Percentiles rank a stretch among this genome's conserved stretches.
Evolutionary conservation across 2,797 vertebrate species (phyloP).

Genomic region (Galagoides demidoff): DNA sequence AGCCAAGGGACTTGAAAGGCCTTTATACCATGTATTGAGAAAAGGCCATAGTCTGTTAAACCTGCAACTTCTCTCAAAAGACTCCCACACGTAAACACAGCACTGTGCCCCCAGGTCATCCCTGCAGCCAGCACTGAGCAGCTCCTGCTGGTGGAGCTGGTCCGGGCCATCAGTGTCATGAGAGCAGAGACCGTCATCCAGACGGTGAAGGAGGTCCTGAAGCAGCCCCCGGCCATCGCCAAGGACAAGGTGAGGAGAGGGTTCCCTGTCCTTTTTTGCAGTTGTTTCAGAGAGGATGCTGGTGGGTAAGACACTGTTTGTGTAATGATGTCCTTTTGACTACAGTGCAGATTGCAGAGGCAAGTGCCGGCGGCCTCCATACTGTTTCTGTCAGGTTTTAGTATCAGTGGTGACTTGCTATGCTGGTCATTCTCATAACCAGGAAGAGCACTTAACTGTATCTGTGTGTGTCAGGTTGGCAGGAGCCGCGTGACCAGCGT

Average conservation of each 20-base stretch:
- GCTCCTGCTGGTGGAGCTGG: slow-evolving; percentile 96
- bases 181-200: slow-evolving; percentile 98
- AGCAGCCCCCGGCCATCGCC: slow-evolving; percentile 97
- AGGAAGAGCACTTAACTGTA: not conserved
- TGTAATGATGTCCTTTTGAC: not conserved
- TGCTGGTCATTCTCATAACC: not conserved
- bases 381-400: not conserved
- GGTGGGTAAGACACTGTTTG: not conserved
- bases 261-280: not conserved
- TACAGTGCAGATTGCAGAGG: not conserved
- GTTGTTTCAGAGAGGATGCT: slow-evolving; percentile 34
- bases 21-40: slow-evolving; percentile 11
- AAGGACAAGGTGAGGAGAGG: slow-evolving; percentile 94
- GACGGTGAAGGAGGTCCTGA: slow-evolving; percentile 98
- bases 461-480: not conserved
- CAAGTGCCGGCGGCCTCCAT: not conserved
- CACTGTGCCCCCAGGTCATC: slow-evolving; percentile 91
- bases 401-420: not conserved
- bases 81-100: not conserved
- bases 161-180: slow-evolving; percentile 98
- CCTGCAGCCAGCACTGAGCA: slow-evolving; percentile 96
- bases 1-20: not conserved
- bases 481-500: not conserved
- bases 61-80: slow-evolving; percentile 9
- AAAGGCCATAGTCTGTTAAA: not conserved